Percentiles rank a stretch among this genome's conserved stretches.
Evolutionary conservation across 2,113 vertebrate species (phyloP).

Genomic region (Prolemur simus): DNA sequence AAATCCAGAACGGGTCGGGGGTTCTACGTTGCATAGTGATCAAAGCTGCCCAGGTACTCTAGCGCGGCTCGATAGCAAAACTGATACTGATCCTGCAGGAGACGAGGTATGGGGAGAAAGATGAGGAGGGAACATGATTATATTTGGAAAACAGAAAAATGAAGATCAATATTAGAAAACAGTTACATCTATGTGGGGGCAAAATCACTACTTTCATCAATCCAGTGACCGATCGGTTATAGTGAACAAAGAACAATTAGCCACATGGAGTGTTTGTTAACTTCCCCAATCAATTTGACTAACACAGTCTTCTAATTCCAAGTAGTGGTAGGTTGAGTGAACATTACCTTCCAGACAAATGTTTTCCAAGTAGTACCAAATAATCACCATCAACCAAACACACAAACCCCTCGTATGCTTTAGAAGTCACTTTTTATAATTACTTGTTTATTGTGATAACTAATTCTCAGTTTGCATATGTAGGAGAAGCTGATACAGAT

Average conservation of each 20-base stretch:
- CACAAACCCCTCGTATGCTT: background rate
- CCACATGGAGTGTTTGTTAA: background rate
- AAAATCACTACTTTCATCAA: background rate
- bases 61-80: slow-evolving; percentile 99
- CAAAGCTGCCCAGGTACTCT: slow-evolving; percentile 99
- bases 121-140: slow-evolving; percentile 18
- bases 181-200: background rate
- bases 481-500: background rate
- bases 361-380: background rate
- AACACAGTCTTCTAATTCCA: background rate
- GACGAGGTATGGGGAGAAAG: slow-evolving; percentile 67
- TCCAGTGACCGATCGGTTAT: background rate
- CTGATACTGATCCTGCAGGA: slow-evolving; percentile 97
- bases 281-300: background rate
- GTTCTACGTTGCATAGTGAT: slow-evolving; percentile 99
- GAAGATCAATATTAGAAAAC: background rate
- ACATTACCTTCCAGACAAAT: background rate
- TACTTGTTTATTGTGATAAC: background rate
- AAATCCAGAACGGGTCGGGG: slow-evolving; percentile 87
- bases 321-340: background rate
- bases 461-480: background rate
- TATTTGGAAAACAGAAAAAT: background rate
- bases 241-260: background rate
- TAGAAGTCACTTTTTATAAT: background rate
- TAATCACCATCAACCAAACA: background rate